Conservation (phyloP, 2,797 vertebrate genomes). For the Enteromius thamalakanensis region DNA sequence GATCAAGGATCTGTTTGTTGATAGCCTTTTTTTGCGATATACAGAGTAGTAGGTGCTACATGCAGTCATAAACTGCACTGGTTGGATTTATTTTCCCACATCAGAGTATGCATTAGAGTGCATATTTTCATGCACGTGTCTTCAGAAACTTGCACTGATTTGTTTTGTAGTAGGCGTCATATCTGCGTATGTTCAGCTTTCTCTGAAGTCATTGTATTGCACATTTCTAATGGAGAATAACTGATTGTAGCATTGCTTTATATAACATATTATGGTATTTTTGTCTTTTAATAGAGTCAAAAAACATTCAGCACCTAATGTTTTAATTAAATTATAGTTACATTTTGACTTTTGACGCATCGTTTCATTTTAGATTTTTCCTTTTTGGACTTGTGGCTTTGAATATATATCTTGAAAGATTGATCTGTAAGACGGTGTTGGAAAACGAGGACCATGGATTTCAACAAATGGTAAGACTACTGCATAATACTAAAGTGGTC, state of each 20-base stretch:
- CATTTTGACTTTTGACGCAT: background rate
- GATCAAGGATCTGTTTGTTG: background rate
- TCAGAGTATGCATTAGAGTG: background rate
- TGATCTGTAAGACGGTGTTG: slow-evolving; percentile 73
- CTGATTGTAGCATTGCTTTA: too few species aligned
- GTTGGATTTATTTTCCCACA: background rate
- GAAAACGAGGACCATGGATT: slow-evolving; percentile 69
- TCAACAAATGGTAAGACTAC: slow-evolving; percentile 74
- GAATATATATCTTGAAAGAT: slow-evolving; percentile 80
- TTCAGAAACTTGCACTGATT: background rate
- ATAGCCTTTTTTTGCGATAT: background rate
- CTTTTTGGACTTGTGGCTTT: slow-evolving; percentile 75
- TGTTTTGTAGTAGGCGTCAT: background rate
- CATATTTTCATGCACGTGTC: background rate
- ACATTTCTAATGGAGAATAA: too few species aligned
- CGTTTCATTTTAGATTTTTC: slow-evolving; percentile 69
- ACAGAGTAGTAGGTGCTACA: background rate
- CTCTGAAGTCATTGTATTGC: too few species aligned
- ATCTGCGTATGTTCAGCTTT: background rate
- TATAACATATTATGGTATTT: too few species aligned
- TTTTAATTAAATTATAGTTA: background rate
- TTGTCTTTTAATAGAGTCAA: too few species aligned
- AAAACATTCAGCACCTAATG: background rate
- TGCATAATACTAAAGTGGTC: background rate
- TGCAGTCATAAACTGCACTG: background rate